Evolutionary conservation across 2,113 vertebrate genomes (phyloP), one percentile per base, ranked within the genome.

Genomic region (Pedetes capensis): DNA sequence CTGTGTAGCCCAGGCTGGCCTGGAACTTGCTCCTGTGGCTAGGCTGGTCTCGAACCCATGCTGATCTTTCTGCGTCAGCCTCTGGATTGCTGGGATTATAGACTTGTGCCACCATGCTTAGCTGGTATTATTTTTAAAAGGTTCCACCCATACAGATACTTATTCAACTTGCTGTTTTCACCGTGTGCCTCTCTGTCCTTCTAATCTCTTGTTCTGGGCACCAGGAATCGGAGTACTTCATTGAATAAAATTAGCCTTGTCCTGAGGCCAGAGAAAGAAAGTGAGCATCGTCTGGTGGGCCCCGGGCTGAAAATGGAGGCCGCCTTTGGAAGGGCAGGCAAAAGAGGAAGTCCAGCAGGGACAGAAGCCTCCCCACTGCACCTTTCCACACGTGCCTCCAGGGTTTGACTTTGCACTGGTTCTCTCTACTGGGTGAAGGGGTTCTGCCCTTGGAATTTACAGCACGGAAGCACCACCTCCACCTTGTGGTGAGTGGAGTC

Each of bases 311-410:
- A 85, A 34, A 22, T 8, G 63, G 27, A 49, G n/a, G 61, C 83
- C 83, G n/a, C n/a, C n/a, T n/a, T n/a, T 83, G 20, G 34, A 23
- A 63, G 37, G 29, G 27, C 17, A 14, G 39, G 81, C n/a, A 17
- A 39, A 37, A 63, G 16, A 51, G 71, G 47, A 55, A 29, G 0
- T 32, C 81, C 53, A 25, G 34, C 1, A 9, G 23, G 39, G 37
- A 12, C 5, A 12, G 44, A 11, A 22, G 44, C n/a, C n/a, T 39
- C 17, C 2, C 44, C 12, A 1, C 16, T 1, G 1, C 10, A 10
- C 9, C 51, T 47, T 79, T 13, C n/a, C 68, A 0, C 27, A 10
- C 34, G 3, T 39, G 2, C 0, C 64, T 14, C 5, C 63, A 2
- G 3, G 4, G 11, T 39, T 14, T 49, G 29, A 39, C 61, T 44